Percentiles rank a stretch among this genome's conserved stretches.
Conservation (phyloP, 2,888 invertebrate genomes). For the Ariolimax columbianus region DNA sequence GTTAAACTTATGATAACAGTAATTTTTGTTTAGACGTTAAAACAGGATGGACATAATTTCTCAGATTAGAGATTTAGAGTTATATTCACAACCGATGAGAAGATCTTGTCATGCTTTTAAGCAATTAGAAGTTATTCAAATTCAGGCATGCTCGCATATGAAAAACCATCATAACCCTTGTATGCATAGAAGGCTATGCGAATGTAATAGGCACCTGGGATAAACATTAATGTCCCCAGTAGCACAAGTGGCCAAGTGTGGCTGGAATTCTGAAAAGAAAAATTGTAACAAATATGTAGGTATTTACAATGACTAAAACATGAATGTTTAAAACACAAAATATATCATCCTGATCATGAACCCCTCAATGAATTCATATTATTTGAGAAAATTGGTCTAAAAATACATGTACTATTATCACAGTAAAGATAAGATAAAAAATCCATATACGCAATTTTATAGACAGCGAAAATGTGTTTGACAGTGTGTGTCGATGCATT, state of each 20-base stretch:
- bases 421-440: too few relatives aligned
- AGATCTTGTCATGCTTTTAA: background rate
- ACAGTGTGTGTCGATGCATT: too few relatives aligned
- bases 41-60: background rate
- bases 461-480: too few relatives aligned
- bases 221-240: conserved; percentile 91
- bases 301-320: background rate
- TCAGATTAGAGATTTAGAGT: background rate
- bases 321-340: background rate
- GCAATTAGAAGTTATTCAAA: conserved; percentile 83
- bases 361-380: too few relatives aligned
- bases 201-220: conserved; percentile 94
- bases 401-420: too few relatives aligned
- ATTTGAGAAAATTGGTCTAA: too few relatives aligned
- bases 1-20: background rate
- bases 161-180: conserved; percentile 89
- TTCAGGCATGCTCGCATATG: conserved; percentile 92
- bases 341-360: too few relatives aligned
- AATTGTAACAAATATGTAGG: background rate
- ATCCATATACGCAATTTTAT: too few relatives aligned
- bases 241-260: conserved; percentile 93
- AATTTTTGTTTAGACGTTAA: background rate
- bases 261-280: conserved; percentile 85
- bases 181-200: conserved; percentile 92
- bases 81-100: background rate